Evolutionary conservation across 2,888 invertebrate genomes (phyloP), one percentile per base, ranked within the genome.

Genomic region (Drosophila mulleri): DNA sequence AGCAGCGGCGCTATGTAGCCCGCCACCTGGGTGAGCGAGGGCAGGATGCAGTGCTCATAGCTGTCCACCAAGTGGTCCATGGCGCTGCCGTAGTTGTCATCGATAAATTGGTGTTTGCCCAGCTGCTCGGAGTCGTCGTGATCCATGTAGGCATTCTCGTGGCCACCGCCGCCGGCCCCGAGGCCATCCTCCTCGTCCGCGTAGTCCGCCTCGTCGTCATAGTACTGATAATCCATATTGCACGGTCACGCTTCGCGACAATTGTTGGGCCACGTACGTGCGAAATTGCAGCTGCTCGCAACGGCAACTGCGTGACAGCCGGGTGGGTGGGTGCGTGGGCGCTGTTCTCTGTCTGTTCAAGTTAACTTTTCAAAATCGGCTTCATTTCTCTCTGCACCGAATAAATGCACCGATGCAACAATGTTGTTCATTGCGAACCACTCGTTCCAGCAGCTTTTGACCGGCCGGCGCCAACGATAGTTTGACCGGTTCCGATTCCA

Each of bases 211-310:
- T 88, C 88, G 52, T 88, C 88, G 56, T 88, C 84, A 48, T 75
- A 85, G 60, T 86, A 85, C 11, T 81, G 70, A 60, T 88, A 85
- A 18, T 88, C 84, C 87, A 85, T 88, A 7, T 26, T 60, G 7
- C n/a, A n/a, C 52, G 20, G 20, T 52, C 1, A 18, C 6, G n/a
- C 37, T 26, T 8, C 7, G 29, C 41, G 8, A n/a, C 41, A 41
- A n/a, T 41, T 41, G 41, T 32, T 32, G 11, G 32, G 57, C 68
- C 62, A 68, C 63, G 63, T 57, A 63, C 20, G 60, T 32, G 18
- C 5, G 9, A 3, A 50, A 50, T 58, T 50, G 26, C 58, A 50
- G 11, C 64, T 37, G 65, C 42, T 57, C 57, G 57, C 47, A 20
- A 20, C 67, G 18, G 64, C 70, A 23, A 14, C 37, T 37, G 42